Conservation (phyloP, 2,888 invertebrate genomes). For the Blastobasis adustella region DNA sequence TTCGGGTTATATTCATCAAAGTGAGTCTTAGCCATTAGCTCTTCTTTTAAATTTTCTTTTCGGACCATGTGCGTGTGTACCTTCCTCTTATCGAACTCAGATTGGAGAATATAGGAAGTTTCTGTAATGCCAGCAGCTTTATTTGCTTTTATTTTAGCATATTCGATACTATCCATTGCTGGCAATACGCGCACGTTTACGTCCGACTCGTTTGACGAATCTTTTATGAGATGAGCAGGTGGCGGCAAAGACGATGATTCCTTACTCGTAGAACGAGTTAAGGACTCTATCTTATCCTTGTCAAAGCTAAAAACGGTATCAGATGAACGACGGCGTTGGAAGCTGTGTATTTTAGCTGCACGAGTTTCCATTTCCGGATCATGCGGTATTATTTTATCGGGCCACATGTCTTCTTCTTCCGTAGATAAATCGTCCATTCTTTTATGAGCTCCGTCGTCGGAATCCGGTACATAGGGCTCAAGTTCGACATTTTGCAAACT, state of each 20-base stretch:
- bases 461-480: slow-evolving; percentile 71
- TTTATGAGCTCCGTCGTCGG: slow-evolving; percentile 48
- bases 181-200: slow-evolving; percentile 64
- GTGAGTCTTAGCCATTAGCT: slow-evolving; percentile 79
- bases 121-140: slow-evolving; percentile 52
- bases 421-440: slow-evolving; percentile 66
- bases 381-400: slow-evolving; percentile 67
- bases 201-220: slow-evolving; percentile 70
- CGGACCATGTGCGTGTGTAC: slow-evolving; percentile 58
- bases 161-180: slow-evolving; percentile 72
- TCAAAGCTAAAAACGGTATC: slow-evolving; percentile 85
- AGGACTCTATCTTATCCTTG: slow-evolving; percentile 82
- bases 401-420: slow-evolving; percentile 74
- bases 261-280: slow-evolving; percentile 74
- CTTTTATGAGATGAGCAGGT: slow-evolving; percentile 55
- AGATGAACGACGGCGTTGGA: slow-evolving; percentile 80
- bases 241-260: slow-evolving; percentile 33
- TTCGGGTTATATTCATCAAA: slow-evolving; percentile 85
- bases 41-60: slow-evolving; percentile 76
- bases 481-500: slow-evolving; percentile 82
- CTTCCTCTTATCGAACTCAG: slow-evolving; percentile 76
- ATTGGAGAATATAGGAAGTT: slow-evolving; percentile 72
- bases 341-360: slow-evolving; percentile 61
- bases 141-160: slow-evolving; percentile 73
- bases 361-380: slow-evolving; percentile 68